Evolutionary conservation across 2,113 vertebrate species (phyloP).

Genomic region (Orientallactaga bullata): DNA sequence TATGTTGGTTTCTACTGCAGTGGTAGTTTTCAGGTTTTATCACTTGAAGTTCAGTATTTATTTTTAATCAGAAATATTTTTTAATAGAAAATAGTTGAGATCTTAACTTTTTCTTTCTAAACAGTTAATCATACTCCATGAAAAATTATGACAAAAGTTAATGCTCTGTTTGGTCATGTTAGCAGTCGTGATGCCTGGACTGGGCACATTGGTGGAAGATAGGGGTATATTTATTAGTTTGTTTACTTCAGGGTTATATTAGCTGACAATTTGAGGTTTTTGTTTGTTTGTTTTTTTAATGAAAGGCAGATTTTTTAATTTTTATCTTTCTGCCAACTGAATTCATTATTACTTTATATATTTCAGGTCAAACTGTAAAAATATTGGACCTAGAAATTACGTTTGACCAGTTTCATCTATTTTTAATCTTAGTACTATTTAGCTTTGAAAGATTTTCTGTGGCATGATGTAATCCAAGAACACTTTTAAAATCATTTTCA

Average conservation of each 20-base stretch:
- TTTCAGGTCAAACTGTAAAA: constrained; percentile 28
- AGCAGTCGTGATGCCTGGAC: not conserved
- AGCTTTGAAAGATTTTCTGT: constrained; percentile 44
- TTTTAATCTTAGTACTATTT: constrained; percentile 30
- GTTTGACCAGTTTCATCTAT: constrained; percentile 5
- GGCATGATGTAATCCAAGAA: constrained; percentile 39
- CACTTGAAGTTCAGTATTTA: not conserved
- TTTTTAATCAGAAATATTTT: constrained; percentile 40
- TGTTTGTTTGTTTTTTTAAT: not conserved
- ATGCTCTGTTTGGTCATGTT: not conserved
- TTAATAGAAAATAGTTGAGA: constrained; percentile 22
- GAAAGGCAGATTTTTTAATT: not conserved
- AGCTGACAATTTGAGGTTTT: not conserved
- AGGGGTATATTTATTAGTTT: not conserved
- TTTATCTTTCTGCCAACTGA: not conserved
- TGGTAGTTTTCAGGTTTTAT: constrained; percentile 54
- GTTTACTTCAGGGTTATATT: constrained; percentile 8
- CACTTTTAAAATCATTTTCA: constrained; percentile 61
- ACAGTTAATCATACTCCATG: not conserved
- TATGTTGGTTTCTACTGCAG: constrained; percentile 27
- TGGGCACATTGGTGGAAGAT: not conserved
- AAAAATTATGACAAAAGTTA: constrained; percentile 38
- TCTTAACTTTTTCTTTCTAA: not conserved
- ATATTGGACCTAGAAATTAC: constrained; percentile 22
- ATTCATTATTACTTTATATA: constrained; percentile 51